These are phyloP conservation scores for Stenchaetothrips biformis DNA, from an alignment of 2,888 invertebrate species.

Conservation along the genomic window DNA sequence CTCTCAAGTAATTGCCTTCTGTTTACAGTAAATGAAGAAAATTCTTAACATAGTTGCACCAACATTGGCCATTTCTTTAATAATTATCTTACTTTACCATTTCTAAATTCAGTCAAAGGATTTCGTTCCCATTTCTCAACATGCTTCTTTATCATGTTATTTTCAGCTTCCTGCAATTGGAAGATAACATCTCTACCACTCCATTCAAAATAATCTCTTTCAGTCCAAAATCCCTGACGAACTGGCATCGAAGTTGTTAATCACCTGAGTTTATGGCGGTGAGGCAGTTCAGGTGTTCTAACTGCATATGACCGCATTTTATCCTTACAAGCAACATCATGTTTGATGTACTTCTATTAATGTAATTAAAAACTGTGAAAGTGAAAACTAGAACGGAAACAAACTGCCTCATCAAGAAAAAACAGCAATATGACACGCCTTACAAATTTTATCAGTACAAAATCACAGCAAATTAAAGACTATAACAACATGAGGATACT, in stretches of 20 bases:
- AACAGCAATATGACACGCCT: neutral
- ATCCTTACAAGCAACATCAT: neutral
- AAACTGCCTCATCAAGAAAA: neutral
- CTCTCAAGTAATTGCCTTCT: constrained; percentile 8
- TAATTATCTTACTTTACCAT: constrained; percentile 4
- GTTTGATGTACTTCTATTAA: neutral
- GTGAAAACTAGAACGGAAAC: neutral
- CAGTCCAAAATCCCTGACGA: constrained; percentile 9
- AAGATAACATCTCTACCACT: neutral
- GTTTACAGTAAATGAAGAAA: neutral
- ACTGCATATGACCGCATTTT: neutral
- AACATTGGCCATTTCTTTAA: neutral
- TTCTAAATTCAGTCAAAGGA: constrained; percentile 19
- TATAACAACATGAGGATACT: neutral
- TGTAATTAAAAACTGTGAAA: neutral
- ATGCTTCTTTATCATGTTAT: neutral
- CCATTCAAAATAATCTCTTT: neutral
- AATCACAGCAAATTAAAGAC: constrained; percentile 13
- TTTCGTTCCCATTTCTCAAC: neutral
- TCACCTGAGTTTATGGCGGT: neutral
- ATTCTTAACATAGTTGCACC: neutral
- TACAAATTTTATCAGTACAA: constrained; percentile 14
- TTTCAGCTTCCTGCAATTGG: neutral
- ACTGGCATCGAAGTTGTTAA: neutral
- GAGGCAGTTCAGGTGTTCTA: neutral